Evolutionary conservation across 2,113 vertebrate genomes (phyloP).

Genomic region (Ursus arctos): DNA sequence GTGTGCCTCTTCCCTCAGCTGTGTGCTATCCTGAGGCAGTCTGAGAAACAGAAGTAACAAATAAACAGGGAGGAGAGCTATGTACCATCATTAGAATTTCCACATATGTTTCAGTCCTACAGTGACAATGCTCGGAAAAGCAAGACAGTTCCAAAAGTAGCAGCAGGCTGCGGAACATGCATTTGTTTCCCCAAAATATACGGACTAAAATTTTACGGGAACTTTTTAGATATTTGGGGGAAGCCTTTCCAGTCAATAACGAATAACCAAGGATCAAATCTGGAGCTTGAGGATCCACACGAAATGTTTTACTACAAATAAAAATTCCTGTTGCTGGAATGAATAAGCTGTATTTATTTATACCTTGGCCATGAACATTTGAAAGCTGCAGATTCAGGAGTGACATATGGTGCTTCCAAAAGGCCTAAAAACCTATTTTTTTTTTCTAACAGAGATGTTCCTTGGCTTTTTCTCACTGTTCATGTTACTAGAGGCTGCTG

Average conservation of each 20-base stretch:
- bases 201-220: conserved; percentile 36
- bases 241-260: conserved; percentile 26
- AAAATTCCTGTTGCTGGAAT: conserved; percentile 64
- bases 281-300: conserved; percentile 46
- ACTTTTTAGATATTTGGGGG: background rate
- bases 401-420: conserved; percentile 73
- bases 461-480: conserved; percentile 47
- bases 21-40: background rate
- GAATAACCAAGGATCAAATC: conserved; percentile 42
- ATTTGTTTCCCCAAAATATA: background rate
- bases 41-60: conserved; percentile 61
- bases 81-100: conserved; percentile 23
- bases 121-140: conserved; percentile 38
- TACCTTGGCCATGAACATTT: conserved; percentile 65
- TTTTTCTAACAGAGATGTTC: conserved; percentile 51
- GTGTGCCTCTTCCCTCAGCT: conserved; percentile 26
- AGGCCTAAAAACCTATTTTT: conserved; percentile 31
- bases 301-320: conserved; percentile 73
- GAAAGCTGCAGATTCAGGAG: conserved; percentile 66
- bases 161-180: background rate
- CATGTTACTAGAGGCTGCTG: conserved; percentile 67
- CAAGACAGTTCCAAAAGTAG: conserved; percentile 31
- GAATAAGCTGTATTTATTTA: conserved; percentile 73
- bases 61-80: conserved; percentile 28
- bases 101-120: conserved; percentile 20